phyloP scores from a whole-genome alignment of 2,797 vertebrate species.

The Sandelia bainsii region DNA sequence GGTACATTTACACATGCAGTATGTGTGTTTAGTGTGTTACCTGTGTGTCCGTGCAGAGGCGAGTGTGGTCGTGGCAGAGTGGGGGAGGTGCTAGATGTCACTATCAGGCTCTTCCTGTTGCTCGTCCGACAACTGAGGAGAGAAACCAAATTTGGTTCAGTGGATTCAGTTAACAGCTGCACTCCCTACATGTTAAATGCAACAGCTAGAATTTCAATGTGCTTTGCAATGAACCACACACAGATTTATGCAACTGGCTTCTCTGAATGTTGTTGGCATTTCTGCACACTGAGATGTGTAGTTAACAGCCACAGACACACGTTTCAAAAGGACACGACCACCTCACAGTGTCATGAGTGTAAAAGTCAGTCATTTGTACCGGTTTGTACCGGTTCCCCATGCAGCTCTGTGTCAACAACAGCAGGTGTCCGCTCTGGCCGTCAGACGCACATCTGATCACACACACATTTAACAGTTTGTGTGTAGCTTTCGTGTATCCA shows the following conservation, averaged over 20 bases:
- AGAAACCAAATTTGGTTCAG: slow-evolving; percentile 26
- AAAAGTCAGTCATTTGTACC: slow-evolving; percentile 13
- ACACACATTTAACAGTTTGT: background rate
- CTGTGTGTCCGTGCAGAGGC: slow-evolving; percentile 94
- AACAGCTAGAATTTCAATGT: background rate
- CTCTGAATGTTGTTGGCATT: background rate
- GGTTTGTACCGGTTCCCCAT: background rate
- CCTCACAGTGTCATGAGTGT: slow-evolving; percentile 10
- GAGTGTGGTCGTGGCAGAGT: slow-evolving; percentile 95
- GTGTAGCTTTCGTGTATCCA: background rate
- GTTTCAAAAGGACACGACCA: background rate
- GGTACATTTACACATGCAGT: background rate
- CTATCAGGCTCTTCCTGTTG: slow-evolving; percentile 98
- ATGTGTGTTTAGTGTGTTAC: slow-evolving; percentile 77
- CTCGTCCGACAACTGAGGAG: slow-evolving; percentile 93
- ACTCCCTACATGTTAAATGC: background rate
- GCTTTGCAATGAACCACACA: slow-evolving; percentile 36
- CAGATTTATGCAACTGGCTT: background rate
- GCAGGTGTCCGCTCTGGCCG: slow-evolving; percentile 6
- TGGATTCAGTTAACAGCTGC: background rate
- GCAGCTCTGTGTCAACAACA: background rate
- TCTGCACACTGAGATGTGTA: no score
- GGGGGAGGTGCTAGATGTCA: slow-evolving; percentile 96
- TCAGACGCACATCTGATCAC: slow-evolving; percentile 10
- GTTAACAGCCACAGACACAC: background rate